Evolutionary conservation across 2,888 invertebrate species (phyloP).

Genomic region (Steinernema carpocapsae): DNA sequence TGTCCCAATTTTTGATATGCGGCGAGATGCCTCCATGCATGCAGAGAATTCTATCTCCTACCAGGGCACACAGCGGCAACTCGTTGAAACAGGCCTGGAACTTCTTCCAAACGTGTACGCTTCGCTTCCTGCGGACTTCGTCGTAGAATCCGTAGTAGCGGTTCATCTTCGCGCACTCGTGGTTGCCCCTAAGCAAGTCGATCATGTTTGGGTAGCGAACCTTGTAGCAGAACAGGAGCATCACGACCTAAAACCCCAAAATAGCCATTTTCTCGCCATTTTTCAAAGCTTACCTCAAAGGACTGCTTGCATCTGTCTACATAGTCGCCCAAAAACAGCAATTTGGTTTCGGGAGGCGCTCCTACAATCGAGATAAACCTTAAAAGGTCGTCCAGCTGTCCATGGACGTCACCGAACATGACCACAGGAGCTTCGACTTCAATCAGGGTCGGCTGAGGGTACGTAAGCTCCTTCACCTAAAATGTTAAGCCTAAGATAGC

Average conservation of each 20-base stretch:
- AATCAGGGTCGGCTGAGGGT: conserved; percentile 48
- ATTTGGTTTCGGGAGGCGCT: conserved; percentile 50
- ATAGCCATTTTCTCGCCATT: background rate
- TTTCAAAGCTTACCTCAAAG: conserved; percentile 48
- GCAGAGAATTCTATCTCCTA: conserved; percentile 52
- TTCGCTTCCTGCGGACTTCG: conserved; percentile 50
- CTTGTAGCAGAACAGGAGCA: conserved; percentile 60
- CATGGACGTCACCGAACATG: conserved; percentile 59
- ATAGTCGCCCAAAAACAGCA: conserved; percentile 63
- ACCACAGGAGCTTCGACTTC: conserved; percentile 51
- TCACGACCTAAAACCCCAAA: conserved; percentile 42
- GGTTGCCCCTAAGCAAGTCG: conserved; percentile 61
- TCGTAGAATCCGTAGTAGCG: conserved; percentile 59
- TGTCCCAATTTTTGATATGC: conserved; percentile 50
- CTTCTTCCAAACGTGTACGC: conserved; percentile 51
- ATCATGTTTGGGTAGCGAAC: conserved; percentile 50
- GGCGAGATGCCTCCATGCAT: conserved; percentile 64
- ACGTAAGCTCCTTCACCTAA: conserved; percentile 43
- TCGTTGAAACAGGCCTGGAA: conserved; percentile 58
- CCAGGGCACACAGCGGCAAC: conserved; percentile 54
- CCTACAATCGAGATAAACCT: conserved; percentile 49
- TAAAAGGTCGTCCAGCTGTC: conserved; percentile 57
- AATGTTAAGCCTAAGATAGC: too few relatives aligned
- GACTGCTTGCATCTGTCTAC: conserved; percentile 59
- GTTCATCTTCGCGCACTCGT: conserved; percentile 60